phyloP scores from a whole-genome alignment of 2,888 invertebrate species.

The Azorinus chamasolen region DNA sequence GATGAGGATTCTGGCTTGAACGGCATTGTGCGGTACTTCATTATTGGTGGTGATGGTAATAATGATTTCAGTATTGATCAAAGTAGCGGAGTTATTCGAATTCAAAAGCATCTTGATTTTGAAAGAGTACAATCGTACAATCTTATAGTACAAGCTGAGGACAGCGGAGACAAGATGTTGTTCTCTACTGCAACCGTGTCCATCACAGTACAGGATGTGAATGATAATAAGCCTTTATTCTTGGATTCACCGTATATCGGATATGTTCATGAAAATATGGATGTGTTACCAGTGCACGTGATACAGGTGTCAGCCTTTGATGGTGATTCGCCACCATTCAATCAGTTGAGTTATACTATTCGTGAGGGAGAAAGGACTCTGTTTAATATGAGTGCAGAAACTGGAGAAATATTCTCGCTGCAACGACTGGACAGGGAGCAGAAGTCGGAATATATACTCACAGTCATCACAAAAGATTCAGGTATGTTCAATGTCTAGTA shows the following conservation, averaged over 20 bases:
- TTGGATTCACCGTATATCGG: conserved; percentile 97
- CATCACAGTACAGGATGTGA: conserved; percentile 95
- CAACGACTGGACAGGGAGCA: conserved; percentile 94
- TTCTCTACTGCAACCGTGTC: conserved; percentile 91
- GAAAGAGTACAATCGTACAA: conserved; percentile 95
- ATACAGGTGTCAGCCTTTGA: conserved; percentile 93
- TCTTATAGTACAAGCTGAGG: conserved; percentile 94
- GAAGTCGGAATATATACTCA: conserved; percentile 93
- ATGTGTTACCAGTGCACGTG: conserved; percentile 88
- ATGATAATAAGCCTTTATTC: conserved; percentile 97
- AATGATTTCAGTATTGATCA: conserved; percentile 88
- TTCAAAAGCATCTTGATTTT: conserved; percentile 97
- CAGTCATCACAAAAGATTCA: conserved; percentile 94
- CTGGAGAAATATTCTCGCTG: conserved; percentile 90
- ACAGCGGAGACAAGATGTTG: conserved; percentile 87
- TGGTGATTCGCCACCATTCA: conserved; percentile 96
- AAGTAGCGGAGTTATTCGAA: conserved; percentile 95
- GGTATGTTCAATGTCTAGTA: conserved; percentile 87
- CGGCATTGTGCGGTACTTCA: conserved; percentile 96
- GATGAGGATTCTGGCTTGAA: conserved; percentile 91
- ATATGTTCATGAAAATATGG: conserved; percentile 92
- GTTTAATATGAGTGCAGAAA: conserved; percentile 89
- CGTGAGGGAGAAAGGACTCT: conserved; percentile 95
- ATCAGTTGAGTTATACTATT: conserved; percentile 96
- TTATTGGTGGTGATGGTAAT: conserved; percentile 92